A percentile compares a stretch with the other conserved stretches of the same genome.
Evolutionary conservation across 1,140 invertebrate genomes (phyloP).

Genomic region (Ruditapes philippinarum): DNA sequence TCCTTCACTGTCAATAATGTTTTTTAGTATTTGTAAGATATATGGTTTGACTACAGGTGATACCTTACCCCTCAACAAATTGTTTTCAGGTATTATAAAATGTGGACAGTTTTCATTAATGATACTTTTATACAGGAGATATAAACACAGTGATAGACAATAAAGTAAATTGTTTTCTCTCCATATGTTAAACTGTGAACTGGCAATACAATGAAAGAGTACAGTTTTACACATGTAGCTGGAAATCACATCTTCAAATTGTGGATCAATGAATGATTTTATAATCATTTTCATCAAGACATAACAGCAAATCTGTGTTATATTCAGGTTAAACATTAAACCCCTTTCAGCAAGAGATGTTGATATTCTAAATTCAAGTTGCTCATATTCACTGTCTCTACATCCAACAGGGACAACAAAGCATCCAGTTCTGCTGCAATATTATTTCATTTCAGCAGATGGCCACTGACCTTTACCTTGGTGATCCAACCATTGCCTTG

Average conservation of each 20-base stretch:
- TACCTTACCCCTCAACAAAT: background rate
- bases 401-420: background rate
- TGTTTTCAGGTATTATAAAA: conserved; percentile 3
- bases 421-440: background rate
- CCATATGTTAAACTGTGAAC: background rate
- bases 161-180: background rate
- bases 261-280: background rate
- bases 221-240: conserved; percentile 14
- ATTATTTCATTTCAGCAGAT: background rate
- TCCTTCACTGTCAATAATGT: background rate
- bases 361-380: background rate
- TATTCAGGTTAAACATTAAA: background rate
- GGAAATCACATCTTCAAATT: background rate
- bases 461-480: background rate
- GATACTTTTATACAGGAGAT: background rate
- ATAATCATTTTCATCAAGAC: conserved; percentile 17
- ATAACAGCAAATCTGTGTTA: background rate
- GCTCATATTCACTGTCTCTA: background rate
- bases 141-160: background rate
- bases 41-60: background rate
- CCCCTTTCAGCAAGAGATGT: background rate
- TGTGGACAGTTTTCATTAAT: background rate
- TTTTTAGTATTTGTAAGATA: background rate
- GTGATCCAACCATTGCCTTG: background rate
- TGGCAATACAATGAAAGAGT: background rate